Conservation (phyloP, 1,140 invertebrate species). For the Pentalonia nigronervosa region DNA sequence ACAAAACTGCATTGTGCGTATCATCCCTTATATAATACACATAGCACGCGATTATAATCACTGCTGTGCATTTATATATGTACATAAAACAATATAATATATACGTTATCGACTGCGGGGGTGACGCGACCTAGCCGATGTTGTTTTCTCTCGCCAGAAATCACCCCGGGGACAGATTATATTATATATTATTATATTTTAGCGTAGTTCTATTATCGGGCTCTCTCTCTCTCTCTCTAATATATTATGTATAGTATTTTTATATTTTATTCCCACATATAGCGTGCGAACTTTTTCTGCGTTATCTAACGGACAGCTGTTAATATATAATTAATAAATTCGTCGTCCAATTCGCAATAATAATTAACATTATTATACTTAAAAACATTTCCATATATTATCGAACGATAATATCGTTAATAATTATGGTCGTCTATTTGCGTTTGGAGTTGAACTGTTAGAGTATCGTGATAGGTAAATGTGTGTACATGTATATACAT, state of each 20-base stretch:
- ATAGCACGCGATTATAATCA: background rate
- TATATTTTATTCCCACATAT: background rate
- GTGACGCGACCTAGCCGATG: background rate
- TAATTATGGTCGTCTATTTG: background rate
- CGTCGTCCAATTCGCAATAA: background rate
- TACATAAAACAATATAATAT: background rate
- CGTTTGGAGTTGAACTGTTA: background rate
- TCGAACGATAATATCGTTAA: background rate
- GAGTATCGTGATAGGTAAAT: background rate
- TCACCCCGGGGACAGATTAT: constrained; percentile 19
- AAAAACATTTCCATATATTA: background rate
- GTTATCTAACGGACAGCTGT: background rate
- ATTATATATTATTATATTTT: background rate
- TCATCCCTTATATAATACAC: background rate
- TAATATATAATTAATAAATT: background rate
- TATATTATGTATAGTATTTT: background rate
- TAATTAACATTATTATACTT: background rate
- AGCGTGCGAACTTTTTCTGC: background rate
- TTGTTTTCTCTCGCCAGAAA: background rate
- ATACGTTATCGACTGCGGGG: background rate
- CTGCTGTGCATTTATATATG: background rate
- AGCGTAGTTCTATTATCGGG: background rate
- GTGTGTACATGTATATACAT: background rate
- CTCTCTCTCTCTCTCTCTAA: background rate
- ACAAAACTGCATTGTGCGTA: background rate